phyloP scores from a whole-genome alignment of 2,113 vertebrate genomes.

The Phaetusa simplex region DNA sequence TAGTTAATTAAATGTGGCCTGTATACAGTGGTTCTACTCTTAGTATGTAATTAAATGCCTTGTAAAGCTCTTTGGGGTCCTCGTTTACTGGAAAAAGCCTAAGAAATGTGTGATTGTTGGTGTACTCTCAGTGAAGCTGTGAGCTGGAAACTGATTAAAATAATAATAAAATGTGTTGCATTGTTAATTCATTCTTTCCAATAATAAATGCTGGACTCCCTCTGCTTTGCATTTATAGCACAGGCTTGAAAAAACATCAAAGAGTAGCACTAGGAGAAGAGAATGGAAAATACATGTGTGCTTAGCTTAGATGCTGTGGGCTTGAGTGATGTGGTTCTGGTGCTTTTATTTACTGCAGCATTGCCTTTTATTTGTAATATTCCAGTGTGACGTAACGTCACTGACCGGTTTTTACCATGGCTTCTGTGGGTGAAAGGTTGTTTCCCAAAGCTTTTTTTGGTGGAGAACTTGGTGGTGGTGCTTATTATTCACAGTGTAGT shows the following conservation, averaged over 20 bases:
- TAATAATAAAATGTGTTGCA: not conserved
- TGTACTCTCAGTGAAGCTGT: not conserved
- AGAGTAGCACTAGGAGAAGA: not conserved
- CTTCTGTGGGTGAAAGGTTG: not conserved
- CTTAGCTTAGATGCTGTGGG: not conserved
- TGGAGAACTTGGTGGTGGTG: not conserved
- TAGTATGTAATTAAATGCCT: constrained; percentile 56
- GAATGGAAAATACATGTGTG: not conserved
- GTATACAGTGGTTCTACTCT: not conserved
- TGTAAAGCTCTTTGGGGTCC: constrained; percentile 12
- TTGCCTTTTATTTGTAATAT: not conserved
- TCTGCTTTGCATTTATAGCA: not conserved
- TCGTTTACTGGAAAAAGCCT: not conserved
- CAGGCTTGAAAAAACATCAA: not conserved
- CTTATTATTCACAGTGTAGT: not conserved
- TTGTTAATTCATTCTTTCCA: not conserved
- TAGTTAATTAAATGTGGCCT: constrained; percentile 49
- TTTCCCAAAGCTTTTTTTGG: not conserved
- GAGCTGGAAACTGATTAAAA: constrained; percentile 32
- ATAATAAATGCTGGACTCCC: not conserved
- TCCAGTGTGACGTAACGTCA: not conserved
- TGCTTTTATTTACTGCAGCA: not conserved
- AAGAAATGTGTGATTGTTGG: not conserved
- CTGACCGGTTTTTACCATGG: not conserved
- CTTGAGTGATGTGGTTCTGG: not conserved